A percentile compares a stretch with the other conserved stretches of the same genome.
phyloP scores from a whole-genome alignment of 1,140 invertebrate species.

The Zeugodacus cucurbitae region DNA sequence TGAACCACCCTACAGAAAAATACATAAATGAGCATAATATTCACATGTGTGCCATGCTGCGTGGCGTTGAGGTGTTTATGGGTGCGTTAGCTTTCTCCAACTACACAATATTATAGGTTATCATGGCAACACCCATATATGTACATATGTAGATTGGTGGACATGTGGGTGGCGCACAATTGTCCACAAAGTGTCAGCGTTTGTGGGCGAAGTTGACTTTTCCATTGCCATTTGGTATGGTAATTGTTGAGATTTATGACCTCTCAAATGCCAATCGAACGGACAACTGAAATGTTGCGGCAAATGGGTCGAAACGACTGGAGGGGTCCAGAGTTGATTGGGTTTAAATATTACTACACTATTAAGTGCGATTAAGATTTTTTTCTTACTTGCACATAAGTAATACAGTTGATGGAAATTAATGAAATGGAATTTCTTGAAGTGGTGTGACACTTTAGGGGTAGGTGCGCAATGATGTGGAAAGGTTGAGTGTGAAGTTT shows the following conservation, averaged over 20 bases:
- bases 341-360: background rate
- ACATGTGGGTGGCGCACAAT: background rate
- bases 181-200: background rate
- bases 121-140: background rate
- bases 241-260: constrained; percentile 31
- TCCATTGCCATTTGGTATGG: background rate
- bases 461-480: background rate
- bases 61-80: constrained; percentile 18
- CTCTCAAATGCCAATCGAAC: constrained; percentile 28
- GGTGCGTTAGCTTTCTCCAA: background rate
- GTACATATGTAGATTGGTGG: background rate
- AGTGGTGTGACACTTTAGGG: background rate
- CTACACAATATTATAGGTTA: background rate
- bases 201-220: background rate
- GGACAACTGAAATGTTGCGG: background rate
- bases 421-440: background rate
- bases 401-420: background rate
- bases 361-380: background rate
- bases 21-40: background rate
- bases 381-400: background rate
- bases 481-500: background rate
- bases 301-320: background rate
- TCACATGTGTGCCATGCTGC: background rate
- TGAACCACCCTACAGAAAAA: background rate
- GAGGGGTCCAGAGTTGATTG: background rate